A percentile compares a stretch with the other conserved stretches of the same genome.
Evolutionary conservation across 2,888 invertebrate species (phyloP).

Genomic region (Dicyrtomina minuta): DNA sequence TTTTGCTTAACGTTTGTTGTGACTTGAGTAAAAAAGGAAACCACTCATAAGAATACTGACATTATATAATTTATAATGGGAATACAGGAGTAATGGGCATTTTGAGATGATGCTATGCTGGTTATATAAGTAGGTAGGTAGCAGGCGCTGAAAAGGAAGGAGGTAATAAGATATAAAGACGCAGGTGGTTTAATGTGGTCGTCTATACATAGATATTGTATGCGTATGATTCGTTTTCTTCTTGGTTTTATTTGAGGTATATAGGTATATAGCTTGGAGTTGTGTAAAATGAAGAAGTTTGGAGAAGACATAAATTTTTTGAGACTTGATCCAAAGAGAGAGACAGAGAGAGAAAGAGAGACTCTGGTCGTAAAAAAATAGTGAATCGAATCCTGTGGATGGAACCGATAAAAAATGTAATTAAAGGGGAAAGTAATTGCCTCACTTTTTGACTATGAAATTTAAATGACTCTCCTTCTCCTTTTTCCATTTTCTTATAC

Average conservation of each 20-base stretch:
- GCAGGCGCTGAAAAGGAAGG: not conserved
- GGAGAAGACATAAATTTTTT: conserved; percentile 20
- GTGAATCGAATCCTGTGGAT: conserved; percentile 47
- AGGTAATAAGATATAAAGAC: conserved; percentile 6
- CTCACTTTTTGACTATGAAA: conserved; percentile 34
- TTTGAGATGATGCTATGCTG: not conserved
- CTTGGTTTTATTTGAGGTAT: not conserved
- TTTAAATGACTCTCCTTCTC: conserved; percentile 6
- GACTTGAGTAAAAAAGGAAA: too few species aligned
- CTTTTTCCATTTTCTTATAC: not conserved
- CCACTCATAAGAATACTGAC: too few species aligned
- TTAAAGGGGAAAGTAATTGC: conserved; percentile 53
- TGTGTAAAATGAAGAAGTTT: too few species aligned
- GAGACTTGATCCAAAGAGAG: not conserved
- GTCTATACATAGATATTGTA: too few species aligned
- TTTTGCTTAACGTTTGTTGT: too few species aligned
- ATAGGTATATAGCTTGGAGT: not conserved
- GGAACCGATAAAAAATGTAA: conserved; percentile 53
- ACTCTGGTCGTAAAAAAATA: conserved; percentile 48
- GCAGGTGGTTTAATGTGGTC: not conserved
- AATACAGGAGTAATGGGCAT: not conserved
- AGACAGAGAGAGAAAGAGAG: too few species aligned
- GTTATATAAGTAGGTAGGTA: too few species aligned
- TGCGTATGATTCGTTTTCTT: too few species aligned
- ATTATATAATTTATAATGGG: not conserved